phyloP scores from a whole-genome alignment of 2,113 vertebrate genomes.

The Elgaria multicarinata region DNA sequence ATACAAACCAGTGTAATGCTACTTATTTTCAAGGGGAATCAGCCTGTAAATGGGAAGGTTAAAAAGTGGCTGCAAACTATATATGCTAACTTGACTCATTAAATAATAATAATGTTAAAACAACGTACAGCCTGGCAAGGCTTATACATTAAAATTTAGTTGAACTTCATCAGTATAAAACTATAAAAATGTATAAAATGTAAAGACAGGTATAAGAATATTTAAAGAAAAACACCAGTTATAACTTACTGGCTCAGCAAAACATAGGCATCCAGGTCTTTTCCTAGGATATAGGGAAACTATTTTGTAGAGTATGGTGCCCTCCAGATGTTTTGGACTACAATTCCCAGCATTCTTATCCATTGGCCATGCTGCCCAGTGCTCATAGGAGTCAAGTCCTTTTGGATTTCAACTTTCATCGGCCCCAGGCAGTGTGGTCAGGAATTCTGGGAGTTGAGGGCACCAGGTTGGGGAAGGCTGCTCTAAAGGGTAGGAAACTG shows the following conservation, averaged over 20 bases:
- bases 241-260: not conserved
- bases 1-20: not conserved
- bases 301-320: not conserved
- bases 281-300: not conserved
- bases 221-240: not conserved
- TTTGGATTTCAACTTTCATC: too few species aligned
- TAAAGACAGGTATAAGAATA: not conserved
- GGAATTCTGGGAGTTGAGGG: too few species aligned
- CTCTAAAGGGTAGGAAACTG: conserved; percentile 26
- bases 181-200: not conserved
- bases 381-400: too few species aligned
- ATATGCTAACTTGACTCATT: not conserved
- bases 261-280: not conserved
- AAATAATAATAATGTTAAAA: too few species aligned
- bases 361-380: too few species aligned
- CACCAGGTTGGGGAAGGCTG: too few species aligned
- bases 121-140: too few species aligned
- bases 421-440: too few species aligned
- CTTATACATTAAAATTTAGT: not conserved
- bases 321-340: too few species aligned
- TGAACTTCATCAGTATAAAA: not conserved
- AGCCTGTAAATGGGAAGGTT: not conserved
- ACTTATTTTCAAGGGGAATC: not conserved
- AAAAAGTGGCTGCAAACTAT: not conserved
- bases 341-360: too few species aligned